Percentiles rank a stretch among this genome's conserved stretches.
Conservation (phyloP, 1,140 invertebrate genomes). For the Drosophila aff. region DNA sequence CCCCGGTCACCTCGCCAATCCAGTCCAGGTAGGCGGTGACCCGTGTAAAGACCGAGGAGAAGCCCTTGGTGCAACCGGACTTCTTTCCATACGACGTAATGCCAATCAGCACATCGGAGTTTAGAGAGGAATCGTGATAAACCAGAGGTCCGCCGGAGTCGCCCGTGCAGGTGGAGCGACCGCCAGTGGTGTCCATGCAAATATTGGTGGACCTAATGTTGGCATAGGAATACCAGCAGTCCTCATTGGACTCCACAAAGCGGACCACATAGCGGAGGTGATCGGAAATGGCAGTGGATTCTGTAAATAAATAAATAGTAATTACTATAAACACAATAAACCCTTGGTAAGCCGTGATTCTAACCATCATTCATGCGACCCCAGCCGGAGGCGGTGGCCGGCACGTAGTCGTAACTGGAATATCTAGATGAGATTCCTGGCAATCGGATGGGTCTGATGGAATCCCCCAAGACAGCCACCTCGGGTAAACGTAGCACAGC, state of each 20-base stretch:
- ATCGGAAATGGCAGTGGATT: slow-evolving; percentile 33
- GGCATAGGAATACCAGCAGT: slow-evolving; percentile 43
- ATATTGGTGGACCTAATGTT: slow-evolving; percentile 59
- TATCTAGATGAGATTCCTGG: slow-evolving; percentile 65
- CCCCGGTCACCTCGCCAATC: slow-evolving; percentile 60
- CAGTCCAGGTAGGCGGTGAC: slow-evolving; percentile 78
- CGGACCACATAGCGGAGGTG: slow-evolving; percentile 44
- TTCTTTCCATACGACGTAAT: slow-evolving; percentile 86
- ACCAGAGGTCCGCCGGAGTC: slow-evolving; percentile 74
- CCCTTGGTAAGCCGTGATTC: no score
- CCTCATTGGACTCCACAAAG: slow-evolving; percentile 63
- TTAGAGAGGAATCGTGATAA: slow-evolving; percentile 30
- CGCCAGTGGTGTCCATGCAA: slow-evolving; percentile 68
- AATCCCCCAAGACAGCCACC: slow-evolving; percentile 60
- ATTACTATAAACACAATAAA: background rate
- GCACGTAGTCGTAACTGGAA: slow-evolving; percentile 73
- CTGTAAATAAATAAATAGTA: background rate
- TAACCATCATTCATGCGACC: slow-evolving; percentile 80
- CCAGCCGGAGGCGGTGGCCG: slow-evolving; percentile 83
- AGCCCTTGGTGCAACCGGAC: slow-evolving; percentile 85
- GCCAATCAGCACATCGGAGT: slow-evolving; percentile 77
- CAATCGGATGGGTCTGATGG: slow-evolving; percentile 77
- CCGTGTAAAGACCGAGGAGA: slow-evolving; percentile 82
- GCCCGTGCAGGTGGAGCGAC: slow-evolving; percentile 67
- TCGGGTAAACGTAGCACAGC: slow-evolving; percentile 84